phyloP scores from a whole-genome alignment of 1,140 invertebrate genomes.

The Gyrodactylus bullatarudis region DNA sequence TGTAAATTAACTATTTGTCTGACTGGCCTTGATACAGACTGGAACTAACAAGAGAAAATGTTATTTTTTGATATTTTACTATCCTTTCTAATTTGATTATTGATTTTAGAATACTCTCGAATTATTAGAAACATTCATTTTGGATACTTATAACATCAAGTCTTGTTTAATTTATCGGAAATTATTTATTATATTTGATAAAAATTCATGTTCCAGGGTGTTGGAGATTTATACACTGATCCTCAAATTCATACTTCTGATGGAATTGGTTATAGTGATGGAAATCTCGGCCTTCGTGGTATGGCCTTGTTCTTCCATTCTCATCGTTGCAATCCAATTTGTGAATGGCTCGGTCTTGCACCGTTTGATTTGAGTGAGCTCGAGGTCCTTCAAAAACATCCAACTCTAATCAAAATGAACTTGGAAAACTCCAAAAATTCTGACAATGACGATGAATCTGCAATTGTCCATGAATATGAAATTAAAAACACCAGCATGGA shows the following conservation, averaged over 20 bases:
- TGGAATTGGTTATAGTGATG: conserved; percentile 25
- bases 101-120: no score
- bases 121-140: no score
- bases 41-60: no score
- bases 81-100: no score
- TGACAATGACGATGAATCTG: not conserved
- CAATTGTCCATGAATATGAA: not conserved
- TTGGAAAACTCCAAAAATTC: not conserved
- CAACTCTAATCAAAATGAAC: not conserved
- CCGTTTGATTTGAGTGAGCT: conserved; percentile 24
- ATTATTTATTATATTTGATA: no score
- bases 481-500: no score
- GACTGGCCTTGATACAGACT: no score
- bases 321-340: conserved; percentile 27
- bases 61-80: no score
- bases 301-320: conserved; percentile 30
- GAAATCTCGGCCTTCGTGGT: conserved; percentile 27
- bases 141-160: no score
- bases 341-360: conserved; percentile 22
- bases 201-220: no score
- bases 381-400: conserved; percentile 12
- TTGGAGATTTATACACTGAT: conserved; percentile 29
- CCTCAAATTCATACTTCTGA: conserved; percentile 27
- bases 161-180: no score
- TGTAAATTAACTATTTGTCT: no score